phyloP scores from a whole-genome alignment of 2,888 invertebrate species.

The Exephanes ischioxanthus region DNA sequence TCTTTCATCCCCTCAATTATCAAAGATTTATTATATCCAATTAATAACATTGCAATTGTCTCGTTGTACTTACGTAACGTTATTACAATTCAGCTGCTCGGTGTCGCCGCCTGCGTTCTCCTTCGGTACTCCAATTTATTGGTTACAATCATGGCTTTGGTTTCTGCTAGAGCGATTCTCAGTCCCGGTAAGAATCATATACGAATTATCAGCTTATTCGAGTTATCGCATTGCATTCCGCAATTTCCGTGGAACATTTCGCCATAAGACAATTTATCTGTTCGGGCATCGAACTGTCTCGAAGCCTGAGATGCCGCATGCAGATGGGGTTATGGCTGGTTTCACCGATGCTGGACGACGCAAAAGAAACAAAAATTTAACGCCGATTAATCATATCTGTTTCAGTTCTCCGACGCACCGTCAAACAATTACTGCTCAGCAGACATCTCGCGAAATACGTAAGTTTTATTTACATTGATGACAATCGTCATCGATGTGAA shows the following conservation, averaged over 20 bases:
- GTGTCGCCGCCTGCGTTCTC: constrained; percentile 52
- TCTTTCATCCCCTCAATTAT: background rate
- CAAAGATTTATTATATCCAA: background rate
- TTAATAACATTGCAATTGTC: constrained; percentile 6
- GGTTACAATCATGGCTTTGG: constrained; percentile 80
- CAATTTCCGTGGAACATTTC: background rate
- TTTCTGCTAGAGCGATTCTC: constrained; percentile 79
- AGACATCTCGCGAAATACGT: constrained; percentile 83
- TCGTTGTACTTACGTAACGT: constrained; percentile 20
- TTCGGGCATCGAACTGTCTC: background rate
- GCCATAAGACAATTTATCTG: background rate
- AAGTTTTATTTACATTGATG: constrained; percentile 70
- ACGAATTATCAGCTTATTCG: constrained; percentile 41
- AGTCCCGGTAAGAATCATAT: constrained; percentile 80
- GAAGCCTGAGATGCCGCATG: constrained; percentile 51
- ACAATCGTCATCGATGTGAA: background rate
- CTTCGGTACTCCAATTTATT: constrained; percentile 46
- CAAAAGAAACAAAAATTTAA: constrained; percentile 12
- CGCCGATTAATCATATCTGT: constrained; percentile 9
- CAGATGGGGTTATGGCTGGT: constrained; percentile 61
- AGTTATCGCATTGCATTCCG: background rate
- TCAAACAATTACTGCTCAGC: constrained; percentile 83
- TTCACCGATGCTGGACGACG: background rate
- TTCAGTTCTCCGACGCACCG: constrained; percentile 84
- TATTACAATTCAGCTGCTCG: background rate